Percentiles rank a stretch among this genome's conserved stretches.
Evolutionary conservation across 1,140 invertebrate genomes (phyloP).

Genomic region (Drosophila truncata): DNA sequence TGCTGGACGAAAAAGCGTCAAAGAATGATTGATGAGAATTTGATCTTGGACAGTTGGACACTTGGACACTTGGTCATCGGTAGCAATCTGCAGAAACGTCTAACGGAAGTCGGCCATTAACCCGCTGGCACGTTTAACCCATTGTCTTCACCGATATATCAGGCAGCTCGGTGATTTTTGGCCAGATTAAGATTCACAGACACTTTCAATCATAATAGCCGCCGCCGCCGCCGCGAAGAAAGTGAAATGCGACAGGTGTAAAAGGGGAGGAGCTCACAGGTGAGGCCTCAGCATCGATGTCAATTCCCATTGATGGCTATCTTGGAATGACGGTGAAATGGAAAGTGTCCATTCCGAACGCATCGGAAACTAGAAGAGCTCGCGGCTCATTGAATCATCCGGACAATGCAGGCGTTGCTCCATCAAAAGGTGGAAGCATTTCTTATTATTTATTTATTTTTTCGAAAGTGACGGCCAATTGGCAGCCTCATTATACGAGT

Average conservation of each 20-base stretch:
- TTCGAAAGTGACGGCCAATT: slow-evolving; percentile 46
- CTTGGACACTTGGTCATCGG: slow-evolving; percentile 16
- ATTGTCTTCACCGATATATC: slow-evolving; percentile 37
- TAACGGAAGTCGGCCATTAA: slow-evolving; percentile 64
- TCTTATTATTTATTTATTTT: slow-evolving; percentile 39
- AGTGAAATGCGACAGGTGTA: slow-evolving; percentile 68
- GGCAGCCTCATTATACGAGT: slow-evolving; percentile 16
- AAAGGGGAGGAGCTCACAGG: slow-evolving; percentile 12
- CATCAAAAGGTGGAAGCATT: slow-evolving; percentile 23
- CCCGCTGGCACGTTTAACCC: slow-evolving; percentile 42
- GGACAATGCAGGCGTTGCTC: slow-evolving; percentile 50
- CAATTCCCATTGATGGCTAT: slow-evolving; percentile 57
- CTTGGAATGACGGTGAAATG: slow-evolving; percentile 63
- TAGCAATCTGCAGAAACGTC: slow-evolving; percentile 39
- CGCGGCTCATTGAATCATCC: slow-evolving; percentile 56
- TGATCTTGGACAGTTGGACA: slow-evolving; percentile 27
- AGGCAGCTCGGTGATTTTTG: slow-evolving; percentile 40
- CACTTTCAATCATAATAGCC: slow-evolving; percentile 69
- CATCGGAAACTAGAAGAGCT: slow-evolving; percentile 51
- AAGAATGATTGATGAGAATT: slow-evolving; percentile 78
- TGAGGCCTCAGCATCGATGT: slow-evolving; percentile 46
- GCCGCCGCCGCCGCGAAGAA: slow-evolving; percentile 51
- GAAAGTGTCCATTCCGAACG: slow-evolving; percentile 61
- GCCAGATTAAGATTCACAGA: slow-evolving; percentile 61
- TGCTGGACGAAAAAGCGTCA: slow-evolving; percentile 49